These are phyloP conservation scores for Pangasius mekongensis DNA, from an alignment of 2,797 vertebrate genomes.

Conservation along the genomic window DNA sequence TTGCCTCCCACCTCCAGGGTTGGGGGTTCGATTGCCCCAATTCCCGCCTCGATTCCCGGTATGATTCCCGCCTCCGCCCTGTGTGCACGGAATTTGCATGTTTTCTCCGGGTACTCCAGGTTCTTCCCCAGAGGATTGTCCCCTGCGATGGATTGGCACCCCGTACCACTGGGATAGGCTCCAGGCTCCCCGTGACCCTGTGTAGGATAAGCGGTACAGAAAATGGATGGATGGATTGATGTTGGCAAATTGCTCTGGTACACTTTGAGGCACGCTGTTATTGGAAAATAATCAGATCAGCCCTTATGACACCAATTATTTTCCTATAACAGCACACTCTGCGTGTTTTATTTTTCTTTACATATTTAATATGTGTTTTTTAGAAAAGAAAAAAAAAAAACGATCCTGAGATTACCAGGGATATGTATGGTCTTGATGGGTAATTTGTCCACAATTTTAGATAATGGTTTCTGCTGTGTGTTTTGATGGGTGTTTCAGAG, in stretches of 20 bases:
- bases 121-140: too few relatives aligned
- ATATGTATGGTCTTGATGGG: background rate
- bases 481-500: conserved; percentile 46
- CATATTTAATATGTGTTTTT: background rate
- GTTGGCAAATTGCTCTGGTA: background rate
- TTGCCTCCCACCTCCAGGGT: too few relatives aligned
- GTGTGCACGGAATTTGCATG: too few relatives aligned
- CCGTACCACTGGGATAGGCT: too few relatives aligned
- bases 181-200: too few relatives aligned
- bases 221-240: too few relatives aligned
- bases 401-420: background rate
- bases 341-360: background rate
- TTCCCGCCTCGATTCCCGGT: too few relatives aligned
- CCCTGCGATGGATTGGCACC: too few relatives aligned
- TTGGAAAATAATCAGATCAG: conserved; percentile 12
- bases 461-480: conserved; percentile 25
- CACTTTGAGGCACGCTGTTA: background rate
- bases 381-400: background rate
- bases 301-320: background rate
- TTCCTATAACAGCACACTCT: background rate
- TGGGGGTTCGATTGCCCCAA: too few relatives aligned
- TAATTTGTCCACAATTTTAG: conserved; percentile 27
- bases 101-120: too few relatives aligned
- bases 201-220: too few relatives aligned
- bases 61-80: too few relatives aligned